Percentiles rank a stretch among this genome's conserved stretches.
phyloP scores from a whole-genome alignment of 2,888 invertebrate species.

The Cyaniris semiargus region DNA sequence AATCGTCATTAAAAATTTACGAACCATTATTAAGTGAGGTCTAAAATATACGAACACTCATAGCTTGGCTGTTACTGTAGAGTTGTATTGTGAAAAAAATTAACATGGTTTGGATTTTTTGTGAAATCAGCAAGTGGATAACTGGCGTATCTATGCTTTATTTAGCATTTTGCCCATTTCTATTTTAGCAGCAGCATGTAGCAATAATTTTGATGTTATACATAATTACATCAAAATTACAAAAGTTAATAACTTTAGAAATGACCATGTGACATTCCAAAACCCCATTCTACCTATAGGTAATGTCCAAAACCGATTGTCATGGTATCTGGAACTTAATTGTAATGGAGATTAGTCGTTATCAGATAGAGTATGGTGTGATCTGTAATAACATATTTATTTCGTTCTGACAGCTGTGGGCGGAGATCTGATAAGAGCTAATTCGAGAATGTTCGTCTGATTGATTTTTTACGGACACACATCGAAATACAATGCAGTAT shows the following conservation, averaged over 20 bases:
- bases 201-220: no score
- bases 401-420: conserved; percentile 77
- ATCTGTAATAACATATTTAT: conserved; percentile 79
- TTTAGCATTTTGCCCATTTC: no score
- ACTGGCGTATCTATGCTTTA: no score
- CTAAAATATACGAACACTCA: not conserved
- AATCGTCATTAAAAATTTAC: not conserved
- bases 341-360: conserved; percentile 76
- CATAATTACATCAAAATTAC: no score
- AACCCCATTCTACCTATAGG: not conserved
- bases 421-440: conserved; percentile 67
- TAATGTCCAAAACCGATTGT: conserved; percentile 47
- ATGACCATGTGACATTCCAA: conserved; percentile 3
- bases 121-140: no score
- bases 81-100: no score
- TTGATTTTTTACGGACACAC: conserved; percentile 36
- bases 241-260: no score
- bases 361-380: conserved; percentile 70
- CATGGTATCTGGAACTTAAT: conserved; percentile 65
- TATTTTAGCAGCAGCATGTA: no score
- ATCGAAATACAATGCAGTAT: conserved; percentile 39
- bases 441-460: conserved; percentile 51
- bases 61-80: not conserved
- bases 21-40: not conserved
- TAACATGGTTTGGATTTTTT: no score